Base-by-base conservation (phyloP, 2,797 vertebrate species). In the Pelobates cultripes region DNA sequence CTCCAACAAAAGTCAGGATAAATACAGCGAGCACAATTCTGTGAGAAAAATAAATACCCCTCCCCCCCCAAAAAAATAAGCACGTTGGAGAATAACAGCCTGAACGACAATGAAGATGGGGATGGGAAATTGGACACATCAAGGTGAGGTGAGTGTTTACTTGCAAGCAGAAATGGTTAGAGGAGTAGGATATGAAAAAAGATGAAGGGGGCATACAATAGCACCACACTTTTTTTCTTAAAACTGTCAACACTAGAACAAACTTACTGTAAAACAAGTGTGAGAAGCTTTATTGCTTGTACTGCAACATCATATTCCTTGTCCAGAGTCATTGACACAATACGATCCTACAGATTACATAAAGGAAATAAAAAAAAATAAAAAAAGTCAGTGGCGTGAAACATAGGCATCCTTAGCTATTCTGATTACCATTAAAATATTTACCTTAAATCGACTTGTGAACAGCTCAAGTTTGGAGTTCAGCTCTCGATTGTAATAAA, bases 271-370 rank as follows among this genome's bases (percentile, higher is more conserved):
- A 99, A 95, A 90, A 98, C 96, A 86, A 99, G 95, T 85, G 98
- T 99, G 87, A 99, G 96, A 85, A 99, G 95, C 91, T 99, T 99
- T 93, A 99, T 99, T 91, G 97, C 98, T 95, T 99, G 98, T 74
- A 99, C 98, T 90, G 98, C 98, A 88, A 99, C 98, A 85, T 99
- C 98, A 41, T 98, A 99, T 92, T 99, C 98, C 91, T 99, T 99
- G 91, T 99, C 98, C 85, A 99, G 95, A 87, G 98, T 99, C 98
- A 99, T 99, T 85, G 98, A 99, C 79, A 99, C 98, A 85, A 99
- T 99, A 83, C 98, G 96, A 89, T 99, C 98, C 98, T 99, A 88
- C 83, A 81, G 80, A 87, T 85, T 82, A 63, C 55, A 82, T 28
- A 28, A 28, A 28, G 1, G 28, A 28, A 28, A 28, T 28, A 1